A percentile compares a stretch with the other conserved stretches of the same genome.
These are phyloP conservation scores for Rotaria macrura DNA, from an alignment of 2,888 invertebrate genomes.

Conservation along the genomic window DNA sequence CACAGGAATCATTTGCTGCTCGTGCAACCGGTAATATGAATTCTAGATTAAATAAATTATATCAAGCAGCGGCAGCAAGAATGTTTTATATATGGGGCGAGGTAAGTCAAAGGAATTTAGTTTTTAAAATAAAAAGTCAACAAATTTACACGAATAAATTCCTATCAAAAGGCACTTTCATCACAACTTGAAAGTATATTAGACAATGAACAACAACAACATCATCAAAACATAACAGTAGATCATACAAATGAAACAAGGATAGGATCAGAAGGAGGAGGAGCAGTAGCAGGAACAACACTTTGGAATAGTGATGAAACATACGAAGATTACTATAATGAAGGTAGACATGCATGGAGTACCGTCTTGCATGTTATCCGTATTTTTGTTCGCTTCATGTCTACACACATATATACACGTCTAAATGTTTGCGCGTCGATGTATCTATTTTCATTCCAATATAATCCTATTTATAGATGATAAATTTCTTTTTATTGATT, in stretches of 20 bases:
- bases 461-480: neutral
- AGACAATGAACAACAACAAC: neutral
- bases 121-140: neutral
- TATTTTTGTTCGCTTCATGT: neutral
- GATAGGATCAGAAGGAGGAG: neutral
- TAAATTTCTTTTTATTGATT: neutral
- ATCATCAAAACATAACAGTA: no score
- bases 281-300: neutral
- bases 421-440: neutral
- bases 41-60: constrained; percentile 53
- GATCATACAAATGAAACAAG: neutral
- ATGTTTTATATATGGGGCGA: constrained; percentile 95
- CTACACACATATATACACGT: neutral
- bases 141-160: neutral
- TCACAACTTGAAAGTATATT: constrained; percentile 7
- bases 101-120: constrained; percentile 45
- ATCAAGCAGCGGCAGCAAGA: constrained; percentile 82
- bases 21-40: constrained; percentile 37
- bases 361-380: neutral
- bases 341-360: neutral
- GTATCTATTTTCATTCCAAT: neutral
- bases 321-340: constrained; percentile 13
- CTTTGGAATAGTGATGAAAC: neutral
- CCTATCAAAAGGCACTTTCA: neutral
- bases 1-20: constrained; percentile 34